Base-by-base conservation (phyloP, 1,140 invertebrate species). In the Euglossa dilemma region DNA sequence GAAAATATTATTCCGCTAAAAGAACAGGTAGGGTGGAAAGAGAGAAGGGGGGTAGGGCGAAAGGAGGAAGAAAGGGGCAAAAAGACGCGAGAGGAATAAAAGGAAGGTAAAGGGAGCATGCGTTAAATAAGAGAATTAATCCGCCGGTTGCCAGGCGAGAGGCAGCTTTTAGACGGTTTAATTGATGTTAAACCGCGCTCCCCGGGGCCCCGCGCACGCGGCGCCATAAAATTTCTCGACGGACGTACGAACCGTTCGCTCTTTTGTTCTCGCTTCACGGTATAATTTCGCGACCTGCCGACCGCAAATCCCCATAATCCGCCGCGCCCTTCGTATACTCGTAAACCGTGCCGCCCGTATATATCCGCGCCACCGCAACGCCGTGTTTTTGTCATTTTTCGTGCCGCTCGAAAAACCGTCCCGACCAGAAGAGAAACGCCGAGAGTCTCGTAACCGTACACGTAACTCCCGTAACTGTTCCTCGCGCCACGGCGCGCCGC, bases 181-280 rank as follows among this genome's bases (percentile, higher is more conserved):
- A 84, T 84, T 84, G 82, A 79, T 80, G 77, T 84, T 84, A 80
- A 84, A 84, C 82, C 72, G 52, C 52, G 16, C 70, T 66, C 75
- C 63, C 59, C 36, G 54, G 5, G 20, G 64, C 61, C 64, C 18
- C 36, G 67, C 63, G 54, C 63, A 23, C 23, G 72, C 64, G 54
- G 59, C 45, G 50, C 75, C 59, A 84, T 79, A 80, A 84, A 84
- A 78, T 84, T 80, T 73, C 69, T 72, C 36, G 61, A 80, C 69
- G 77, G 66, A 66, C 82, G 52, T 71, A 79, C 75, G 75, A 79
- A 78, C 76, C 77, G 77, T 77, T 72, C 80, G 67, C 66, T 73
- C 76, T 73, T 84, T 80, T 84, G 82, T 84, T 84, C 82, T 50
- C 69, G 81, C 67, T 70, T 78, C 56, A 71, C 75, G 64, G 75